phyloP scores from a whole-genome alignment of 2,113 vertebrate species.

The Scytalopus superciliaris region DNA sequence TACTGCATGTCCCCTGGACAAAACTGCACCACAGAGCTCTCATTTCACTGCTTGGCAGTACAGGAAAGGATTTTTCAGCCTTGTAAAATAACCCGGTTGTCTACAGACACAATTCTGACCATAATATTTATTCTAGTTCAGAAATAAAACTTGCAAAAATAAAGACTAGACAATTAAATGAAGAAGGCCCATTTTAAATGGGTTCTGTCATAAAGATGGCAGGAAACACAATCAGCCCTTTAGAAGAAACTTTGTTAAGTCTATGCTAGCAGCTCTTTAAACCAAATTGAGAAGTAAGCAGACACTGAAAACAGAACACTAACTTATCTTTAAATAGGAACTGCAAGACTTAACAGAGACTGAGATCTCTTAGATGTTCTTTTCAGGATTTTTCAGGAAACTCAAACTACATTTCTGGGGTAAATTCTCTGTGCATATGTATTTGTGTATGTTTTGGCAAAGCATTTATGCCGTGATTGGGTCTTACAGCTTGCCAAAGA shows the following conservation, averaged over 20 bases:
- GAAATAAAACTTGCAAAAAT: constrained; percentile 26
- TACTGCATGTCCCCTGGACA: not conserved
- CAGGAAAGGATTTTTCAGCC: not conserved
- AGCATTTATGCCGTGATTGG: not conserved
- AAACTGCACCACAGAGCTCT: not conserved
- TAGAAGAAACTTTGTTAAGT: constrained; percentile 43
- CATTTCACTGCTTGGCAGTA: not conserved
- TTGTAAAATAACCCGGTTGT: not conserved
- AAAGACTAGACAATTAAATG: constrained; percentile 51
- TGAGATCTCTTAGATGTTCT: not conserved
- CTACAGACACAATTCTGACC: not conserved
- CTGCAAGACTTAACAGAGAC: not conserved
- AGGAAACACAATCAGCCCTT: constrained; percentile 29
- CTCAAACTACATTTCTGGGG: not conserved
- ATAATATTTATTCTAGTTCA: not conserved
- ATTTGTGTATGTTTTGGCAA: not conserved
- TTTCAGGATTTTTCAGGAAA: not conserved
- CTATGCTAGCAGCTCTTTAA: constrained; percentile 18
- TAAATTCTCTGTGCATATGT: accelerated
- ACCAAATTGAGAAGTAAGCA: constrained; percentile 23
- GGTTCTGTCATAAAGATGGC: constrained; percentile 47
- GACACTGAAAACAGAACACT: not conserved
- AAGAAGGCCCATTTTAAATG: constrained; percentile 29
- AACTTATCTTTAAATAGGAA: constrained; percentile 23
- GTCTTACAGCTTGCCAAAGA: not conserved